A percentile compares a stretch with the other conserved stretches of the same genome.
phyloP scores from a whole-genome alignment of 2,113 vertebrate species.

The Taurulus bubalis region DNA sequence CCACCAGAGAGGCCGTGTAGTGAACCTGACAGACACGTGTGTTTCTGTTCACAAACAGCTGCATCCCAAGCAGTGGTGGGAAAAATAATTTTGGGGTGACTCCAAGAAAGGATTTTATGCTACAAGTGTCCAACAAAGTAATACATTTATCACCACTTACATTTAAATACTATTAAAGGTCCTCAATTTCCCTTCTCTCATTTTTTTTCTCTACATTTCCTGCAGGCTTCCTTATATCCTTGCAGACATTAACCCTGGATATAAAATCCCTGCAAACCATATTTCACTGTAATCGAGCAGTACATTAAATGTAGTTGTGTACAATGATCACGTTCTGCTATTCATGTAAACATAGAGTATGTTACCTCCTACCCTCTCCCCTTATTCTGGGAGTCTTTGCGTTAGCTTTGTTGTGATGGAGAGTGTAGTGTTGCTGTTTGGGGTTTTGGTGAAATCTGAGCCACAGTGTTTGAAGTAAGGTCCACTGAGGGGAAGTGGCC shows the following conservation, averaged over 20 bases:
- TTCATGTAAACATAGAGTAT: conserved; percentile 6
- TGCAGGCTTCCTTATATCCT: neutral
- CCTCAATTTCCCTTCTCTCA: neutral
- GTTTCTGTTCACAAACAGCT: neutral
- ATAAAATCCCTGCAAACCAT: neutral
- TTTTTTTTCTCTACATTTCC: neutral
- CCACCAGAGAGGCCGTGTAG: neutral
- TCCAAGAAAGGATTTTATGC: neutral
- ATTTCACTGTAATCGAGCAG: neutral
- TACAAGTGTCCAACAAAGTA: neutral
- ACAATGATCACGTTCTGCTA: neutral
- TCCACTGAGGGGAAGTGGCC: conserved; percentile 77
- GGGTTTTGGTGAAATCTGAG: conserved; percentile 78
- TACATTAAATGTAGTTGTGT: neutral
- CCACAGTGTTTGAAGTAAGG: conserved; percentile 77
- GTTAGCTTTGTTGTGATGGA: conserved; percentile 62
- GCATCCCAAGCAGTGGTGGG: neutral
- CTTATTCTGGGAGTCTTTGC: conserved; percentile 41
- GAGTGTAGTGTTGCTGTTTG: conserved; percentile 77
- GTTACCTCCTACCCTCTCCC: conserved; percentile 9
- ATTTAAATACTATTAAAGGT: neutral
- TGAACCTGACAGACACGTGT: neutral
- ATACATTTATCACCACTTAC: conserved; percentile 9
- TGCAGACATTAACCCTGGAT: neutral
- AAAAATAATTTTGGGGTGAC: neutral